A percentile compares a stretch with the other conserved stretches of the same genome.
These are phyloP conservation scores for Rotaria macrura DNA, from an alignment of 2,888 invertebrate genomes.

Conservation along the genomic window DNA sequence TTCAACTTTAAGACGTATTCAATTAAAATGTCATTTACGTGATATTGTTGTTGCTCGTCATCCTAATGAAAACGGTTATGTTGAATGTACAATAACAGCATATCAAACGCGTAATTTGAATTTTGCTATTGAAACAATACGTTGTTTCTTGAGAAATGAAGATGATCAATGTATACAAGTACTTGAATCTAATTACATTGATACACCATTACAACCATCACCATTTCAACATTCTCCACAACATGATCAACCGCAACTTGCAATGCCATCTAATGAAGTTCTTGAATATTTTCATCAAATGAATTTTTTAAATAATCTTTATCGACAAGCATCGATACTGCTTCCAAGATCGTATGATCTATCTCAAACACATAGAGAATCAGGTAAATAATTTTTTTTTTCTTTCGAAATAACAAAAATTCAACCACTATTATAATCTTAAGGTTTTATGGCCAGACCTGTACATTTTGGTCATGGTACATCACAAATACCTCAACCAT, in stretches of 20 bases:
- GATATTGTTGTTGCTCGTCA: conserved; percentile 4
- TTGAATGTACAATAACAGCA: not conserved
- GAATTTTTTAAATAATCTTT: not conserved
- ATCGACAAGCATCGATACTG: not conserved
- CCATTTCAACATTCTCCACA: not conserved
- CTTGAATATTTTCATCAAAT: not conserved
- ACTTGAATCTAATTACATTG: not conserved
- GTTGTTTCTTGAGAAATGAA: not conserved
- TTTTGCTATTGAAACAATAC: conserved; percentile 7
- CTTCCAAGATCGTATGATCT: not conserved
- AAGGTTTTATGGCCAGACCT: not conserved
- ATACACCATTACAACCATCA: not conserved
- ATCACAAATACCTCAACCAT: conserved; percentile 2
- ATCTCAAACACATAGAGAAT: not conserved
- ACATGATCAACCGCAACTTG: not conserved
- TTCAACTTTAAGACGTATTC: not conserved
- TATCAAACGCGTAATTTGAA: not conserved
- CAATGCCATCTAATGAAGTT: not conserved
- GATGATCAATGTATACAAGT: not conserved
- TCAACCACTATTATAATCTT: too few relatives aligned
- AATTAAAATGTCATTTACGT: conserved; percentile 7
- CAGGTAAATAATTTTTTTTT: not conserved
- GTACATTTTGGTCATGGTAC: not conserved
- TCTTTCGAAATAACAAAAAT: too few relatives aligned
- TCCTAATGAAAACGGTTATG: not conserved